A percentile compares a stretch with the other conserved stretches of the same genome.
These are phyloP conservation scores for Rhinolophus ferrumequinum DNA, from an alignment of 2,113 vertebrate genomes.

Conservation along the genomic window DNA sequence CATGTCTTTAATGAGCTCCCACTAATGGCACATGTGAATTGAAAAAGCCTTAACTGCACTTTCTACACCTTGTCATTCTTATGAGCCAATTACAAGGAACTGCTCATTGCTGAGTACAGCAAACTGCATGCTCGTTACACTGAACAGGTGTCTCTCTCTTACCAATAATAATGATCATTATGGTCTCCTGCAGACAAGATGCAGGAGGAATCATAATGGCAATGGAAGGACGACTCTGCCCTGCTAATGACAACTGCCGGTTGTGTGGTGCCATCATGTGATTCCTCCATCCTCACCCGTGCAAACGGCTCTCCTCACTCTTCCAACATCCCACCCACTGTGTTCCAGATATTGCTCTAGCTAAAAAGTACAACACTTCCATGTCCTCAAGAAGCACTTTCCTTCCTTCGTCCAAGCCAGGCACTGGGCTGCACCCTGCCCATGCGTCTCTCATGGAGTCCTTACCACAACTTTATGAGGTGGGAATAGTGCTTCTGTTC, in stretches of 20 bases:
- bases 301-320: neutral
- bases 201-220: neutral
- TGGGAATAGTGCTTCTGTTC: neutral
- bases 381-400: neutral
- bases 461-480: neutral
- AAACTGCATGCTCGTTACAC: neutral
- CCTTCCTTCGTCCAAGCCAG: neutral
- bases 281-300: neutral
- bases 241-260: neutral
- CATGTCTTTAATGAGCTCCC: conserved; percentile 37
- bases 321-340: neutral
- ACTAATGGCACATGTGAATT: conserved; percentile 56
- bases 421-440: too few species aligned
- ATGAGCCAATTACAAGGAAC: conserved; percentile 62
- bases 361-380: neutral
- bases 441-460: too few species aligned
- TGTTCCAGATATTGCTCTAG: neutral
- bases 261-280: neutral
- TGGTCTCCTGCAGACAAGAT: conserved; percentile 1
- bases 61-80: conserved; percentile 65
- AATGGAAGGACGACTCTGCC: neutral
- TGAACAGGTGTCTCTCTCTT: conserved; percentile 45
- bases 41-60: conserved; percentile 42
- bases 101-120: conserved; percentile 7
- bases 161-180: conserved; percentile 37